Percentiles rank a stretch among this genome's conserved stretches.
These are phyloP conservation scores for Cerastoderma edule DNA, from an alignment of 2,888 invertebrate species.

Conservation along the genomic window DNA sequence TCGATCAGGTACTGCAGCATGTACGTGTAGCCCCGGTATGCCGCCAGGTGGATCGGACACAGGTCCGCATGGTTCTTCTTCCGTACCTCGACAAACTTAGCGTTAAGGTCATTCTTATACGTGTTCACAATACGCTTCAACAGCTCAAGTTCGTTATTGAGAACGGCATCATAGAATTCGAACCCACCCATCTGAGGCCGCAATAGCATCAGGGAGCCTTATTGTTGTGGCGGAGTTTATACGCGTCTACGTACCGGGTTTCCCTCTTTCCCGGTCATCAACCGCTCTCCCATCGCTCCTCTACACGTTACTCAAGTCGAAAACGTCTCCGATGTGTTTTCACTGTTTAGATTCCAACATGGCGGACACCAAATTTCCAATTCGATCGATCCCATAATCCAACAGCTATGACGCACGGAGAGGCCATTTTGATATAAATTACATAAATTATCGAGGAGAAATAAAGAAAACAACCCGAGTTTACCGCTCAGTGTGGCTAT, in stretches of 20 bases:
- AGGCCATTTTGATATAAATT: conserved; percentile 62
- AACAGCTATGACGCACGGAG: conserved; percentile 53
- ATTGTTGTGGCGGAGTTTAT: not conserved
- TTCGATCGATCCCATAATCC: conserved; percentile 51
- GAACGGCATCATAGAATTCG: conserved; percentile 83
- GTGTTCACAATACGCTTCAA: conserved; percentile 81
- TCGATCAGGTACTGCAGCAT: conserved; percentile 81
- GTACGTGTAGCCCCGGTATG: conserved; percentile 82
- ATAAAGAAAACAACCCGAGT: conserved; percentile 18
- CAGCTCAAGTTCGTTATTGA: conserved; percentile 82
- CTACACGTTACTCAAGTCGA: not conserved
- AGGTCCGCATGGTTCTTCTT: conserved; percentile 83
- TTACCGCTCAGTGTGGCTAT: conserved; percentile 26
- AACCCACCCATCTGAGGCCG: conserved; percentile 80
- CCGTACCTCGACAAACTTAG: conserved; percentile 82
- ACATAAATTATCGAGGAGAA: conserved; percentile 58
- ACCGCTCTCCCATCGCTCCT: conserved; percentile 27
- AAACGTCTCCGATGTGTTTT: conserved; percentile 2
- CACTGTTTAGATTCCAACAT: conserved; percentile 42
- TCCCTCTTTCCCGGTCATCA: conserved; percentile 17
- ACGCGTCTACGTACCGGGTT: conserved; percentile 20
- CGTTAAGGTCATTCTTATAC: conserved; percentile 82
- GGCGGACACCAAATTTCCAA: conserved; percentile 48
- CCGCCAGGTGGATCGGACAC: conserved; percentile 82
- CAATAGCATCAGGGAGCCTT: conserved; percentile 73